A percentile compares a stretch with the other conserved stretches of the same genome.
Conservation (phyloP, 2,113 vertebrate species). For the Mormoops blainvillei region DNA sequence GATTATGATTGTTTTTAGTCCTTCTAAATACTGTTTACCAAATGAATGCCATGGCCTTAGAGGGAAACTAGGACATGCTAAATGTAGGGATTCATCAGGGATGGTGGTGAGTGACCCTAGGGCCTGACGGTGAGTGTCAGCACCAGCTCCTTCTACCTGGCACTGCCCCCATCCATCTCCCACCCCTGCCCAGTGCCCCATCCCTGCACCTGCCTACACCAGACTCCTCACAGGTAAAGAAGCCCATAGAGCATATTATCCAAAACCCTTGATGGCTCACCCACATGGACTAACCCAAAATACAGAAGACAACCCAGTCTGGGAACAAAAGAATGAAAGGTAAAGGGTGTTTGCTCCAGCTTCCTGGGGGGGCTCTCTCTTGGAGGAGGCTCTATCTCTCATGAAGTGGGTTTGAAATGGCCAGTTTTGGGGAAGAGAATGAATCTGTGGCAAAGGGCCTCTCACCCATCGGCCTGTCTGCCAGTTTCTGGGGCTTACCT, state of each 20-base stretch:
- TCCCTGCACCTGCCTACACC: neutral
- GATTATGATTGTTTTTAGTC: neutral
- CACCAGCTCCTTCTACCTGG: neutral
- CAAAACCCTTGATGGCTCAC: neutral
- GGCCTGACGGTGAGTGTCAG: too few species aligned
- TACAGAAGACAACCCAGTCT: neutral
- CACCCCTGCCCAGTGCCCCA: neutral
- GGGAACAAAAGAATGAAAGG: neutral
- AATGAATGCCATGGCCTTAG: neutral
- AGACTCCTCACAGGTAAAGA: neutral
- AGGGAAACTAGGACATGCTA: neutral
- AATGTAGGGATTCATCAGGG: neutral
- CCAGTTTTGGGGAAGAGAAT: neutral
- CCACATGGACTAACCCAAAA: neutral
- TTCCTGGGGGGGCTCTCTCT: neutral
- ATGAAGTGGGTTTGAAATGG: neutral
- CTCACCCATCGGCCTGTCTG: neutral
- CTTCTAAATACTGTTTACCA: neutral
- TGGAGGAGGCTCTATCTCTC: neutral
- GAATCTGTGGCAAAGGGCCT: neutral
- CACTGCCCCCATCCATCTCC: too few species aligned
- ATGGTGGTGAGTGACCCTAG: neutral
- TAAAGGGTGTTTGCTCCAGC: neutral
- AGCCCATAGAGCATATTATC: neutral
- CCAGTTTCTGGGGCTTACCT: neutral